A percentile compares a stretch with the other conserved stretches of the same genome.
Evolutionary conservation across 2,888 invertebrate species (phyloP).

Genomic region (Drosophila rellima): DNA sequence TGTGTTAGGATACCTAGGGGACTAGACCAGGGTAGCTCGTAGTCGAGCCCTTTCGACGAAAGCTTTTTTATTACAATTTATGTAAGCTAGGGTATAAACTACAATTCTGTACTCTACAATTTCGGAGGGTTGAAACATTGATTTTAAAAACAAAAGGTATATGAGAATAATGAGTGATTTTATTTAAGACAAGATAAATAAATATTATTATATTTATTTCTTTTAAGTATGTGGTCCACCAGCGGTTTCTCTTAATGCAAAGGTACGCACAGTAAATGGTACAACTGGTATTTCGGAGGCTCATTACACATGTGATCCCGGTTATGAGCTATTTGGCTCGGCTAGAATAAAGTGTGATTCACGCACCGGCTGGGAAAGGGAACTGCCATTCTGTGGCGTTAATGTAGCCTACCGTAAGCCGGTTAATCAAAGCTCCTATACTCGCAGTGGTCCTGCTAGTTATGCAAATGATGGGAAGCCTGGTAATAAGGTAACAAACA

Average conservation of each 20-base stretch:
- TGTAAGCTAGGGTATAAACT: no score
- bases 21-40: no score
- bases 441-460: constrained; percentile 92
- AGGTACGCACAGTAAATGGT: constrained; percentile 86
- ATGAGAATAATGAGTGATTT: not conserved
- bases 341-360: constrained; percentile 90
- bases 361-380: constrained; percentile 92
- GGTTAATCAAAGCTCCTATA: constrained; percentile 95
- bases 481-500: constrained; percentile 87
- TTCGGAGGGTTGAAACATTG: no score
- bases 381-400: constrained; percentile 95
- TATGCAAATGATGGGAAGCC: constrained; percentile 95
- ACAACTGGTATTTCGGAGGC: constrained; percentile 88
- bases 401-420: constrained; percentile 95
- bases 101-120: no score
- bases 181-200: not conserved
- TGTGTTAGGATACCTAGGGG: no score
- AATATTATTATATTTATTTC: not conserved
- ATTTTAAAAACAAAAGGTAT: no score
- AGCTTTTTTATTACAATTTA: no score
- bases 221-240: constrained; percentile 91
- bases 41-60: no score
- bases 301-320: constrained; percentile 93
- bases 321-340: constrained; percentile 94
- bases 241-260: constrained; percentile 93